Evolutionary conservation across 2,113 vertebrate species (phyloP).

Genomic region (Equus quagga): DNA sequence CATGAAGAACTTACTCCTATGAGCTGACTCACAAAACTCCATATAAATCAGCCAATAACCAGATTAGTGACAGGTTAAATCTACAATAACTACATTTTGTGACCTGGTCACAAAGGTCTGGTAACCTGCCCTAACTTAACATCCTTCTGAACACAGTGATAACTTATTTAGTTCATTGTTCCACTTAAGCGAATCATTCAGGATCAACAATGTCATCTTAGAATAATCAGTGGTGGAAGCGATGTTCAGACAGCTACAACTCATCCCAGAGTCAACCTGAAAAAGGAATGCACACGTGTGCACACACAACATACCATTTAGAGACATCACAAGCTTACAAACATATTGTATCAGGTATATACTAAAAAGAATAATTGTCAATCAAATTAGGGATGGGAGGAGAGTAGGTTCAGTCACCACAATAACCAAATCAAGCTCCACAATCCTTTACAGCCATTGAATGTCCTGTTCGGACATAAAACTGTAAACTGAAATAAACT

Average conservation of each 20-base stretch:
- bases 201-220: background rate
- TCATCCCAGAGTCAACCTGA: background rate
- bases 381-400: background rate
- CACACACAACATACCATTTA: background rate
- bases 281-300: background rate
- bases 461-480: slow-evolving; percentile 59
- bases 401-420: background rate
- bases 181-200: background rate
- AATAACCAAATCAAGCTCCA: slow-evolving; percentile 58
- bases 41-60: background rate
- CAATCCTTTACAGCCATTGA: slow-evolving; percentile 40
- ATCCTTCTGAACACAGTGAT: background rate
- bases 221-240: background rate
- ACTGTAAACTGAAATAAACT: background rate
- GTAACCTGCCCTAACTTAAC: background rate
- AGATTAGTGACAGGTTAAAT: background rate
- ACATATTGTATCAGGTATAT: background rate
- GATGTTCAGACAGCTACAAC: slow-evolving; percentile 3
- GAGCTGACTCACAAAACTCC: background rate
- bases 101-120: background rate
- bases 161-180: background rate
- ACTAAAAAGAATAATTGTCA: background rate
- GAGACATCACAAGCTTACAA: background rate
- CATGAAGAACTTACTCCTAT: background rate
- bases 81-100: background rate